A percentile compares a stretch with the other conserved stretches of the same genome.
Conservation (phyloP, 2,797 vertebrate genomes). For the Echiichthys vipera region DNA sequence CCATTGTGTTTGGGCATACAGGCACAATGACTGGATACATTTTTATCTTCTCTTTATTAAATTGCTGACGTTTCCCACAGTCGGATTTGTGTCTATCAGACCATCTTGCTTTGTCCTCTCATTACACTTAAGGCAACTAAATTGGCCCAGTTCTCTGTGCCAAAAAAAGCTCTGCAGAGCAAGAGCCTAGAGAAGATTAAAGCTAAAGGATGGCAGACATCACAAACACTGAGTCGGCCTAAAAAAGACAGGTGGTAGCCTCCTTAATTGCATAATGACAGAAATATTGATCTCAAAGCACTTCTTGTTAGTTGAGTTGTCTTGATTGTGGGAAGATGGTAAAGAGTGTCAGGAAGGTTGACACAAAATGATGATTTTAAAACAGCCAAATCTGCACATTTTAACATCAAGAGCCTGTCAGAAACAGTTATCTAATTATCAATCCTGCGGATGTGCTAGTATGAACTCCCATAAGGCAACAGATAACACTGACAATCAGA, state of each 20-base stretch:
- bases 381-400: neutral
- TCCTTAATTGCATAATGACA: conserved; percentile 51
- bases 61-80: conserved; percentile 23
- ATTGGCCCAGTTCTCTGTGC: conserved; percentile 48
- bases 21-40: neutral
- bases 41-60: conserved; percentile 5
- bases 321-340: neutral
- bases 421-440: conserved; percentile 2
- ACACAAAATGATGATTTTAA: conserved; percentile 5
- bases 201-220: conserved; percentile 58
- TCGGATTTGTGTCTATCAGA: conserved; percentile 36
- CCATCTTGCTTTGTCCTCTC: conserved; percentile 37
- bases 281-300: conserved; percentile 30
- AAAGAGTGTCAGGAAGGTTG: neutral
- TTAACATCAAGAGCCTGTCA: conserved; percentile 6
- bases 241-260: conserved; percentile 38
- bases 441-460: conserved; percentile 19
- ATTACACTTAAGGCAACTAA: conserved; percentile 54
- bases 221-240: conserved; percentile 62
- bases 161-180: conserved; percentile 44
- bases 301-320: neutral
- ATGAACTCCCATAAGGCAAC: conserved; percentile 10
- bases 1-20: conserved; percentile 1
- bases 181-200: conserved; percentile 58
- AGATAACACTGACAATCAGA: conserved; percentile 9